Evolutionary conservation across 2,113 vertebrate genomes (phyloP).

Genomic region (Phyllostomus discolor): DNA sequence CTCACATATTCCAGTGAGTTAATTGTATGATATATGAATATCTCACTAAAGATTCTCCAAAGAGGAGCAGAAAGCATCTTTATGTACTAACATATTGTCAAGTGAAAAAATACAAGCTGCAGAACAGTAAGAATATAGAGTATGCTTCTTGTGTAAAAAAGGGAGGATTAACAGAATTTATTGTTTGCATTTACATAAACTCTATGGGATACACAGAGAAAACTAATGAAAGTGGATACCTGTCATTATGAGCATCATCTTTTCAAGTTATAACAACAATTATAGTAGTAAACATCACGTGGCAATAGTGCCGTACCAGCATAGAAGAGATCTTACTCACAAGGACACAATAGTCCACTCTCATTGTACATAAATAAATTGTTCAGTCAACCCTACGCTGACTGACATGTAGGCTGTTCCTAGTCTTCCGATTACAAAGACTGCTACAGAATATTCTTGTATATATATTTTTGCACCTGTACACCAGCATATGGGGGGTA

Average conservation of each 20-base stretch:
- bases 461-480: background rate
- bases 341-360: too few species aligned
- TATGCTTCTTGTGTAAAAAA: background rate
- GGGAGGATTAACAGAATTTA: background rate
- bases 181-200: background rate
- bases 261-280: background rate
- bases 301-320: background rate
- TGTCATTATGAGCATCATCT: background rate
- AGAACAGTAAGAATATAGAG: background rate
- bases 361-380: background rate
- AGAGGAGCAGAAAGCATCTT: background rate
- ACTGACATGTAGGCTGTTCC: background rate
- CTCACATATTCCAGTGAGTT: background rate
- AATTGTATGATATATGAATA: background rate
- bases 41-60: background rate
- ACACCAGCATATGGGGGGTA: background rate
- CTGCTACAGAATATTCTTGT: background rate
- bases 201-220: background rate
- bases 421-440: background rate
- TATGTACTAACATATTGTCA: background rate
- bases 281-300: background rate
- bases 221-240: background rate
- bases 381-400: background rate
- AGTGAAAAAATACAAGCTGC: background rate
- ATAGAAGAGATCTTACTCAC: background rate